Evolutionary conservation across 1,140 invertebrate species (phyloP).

Genomic region (Apis laboriosa): DNA sequence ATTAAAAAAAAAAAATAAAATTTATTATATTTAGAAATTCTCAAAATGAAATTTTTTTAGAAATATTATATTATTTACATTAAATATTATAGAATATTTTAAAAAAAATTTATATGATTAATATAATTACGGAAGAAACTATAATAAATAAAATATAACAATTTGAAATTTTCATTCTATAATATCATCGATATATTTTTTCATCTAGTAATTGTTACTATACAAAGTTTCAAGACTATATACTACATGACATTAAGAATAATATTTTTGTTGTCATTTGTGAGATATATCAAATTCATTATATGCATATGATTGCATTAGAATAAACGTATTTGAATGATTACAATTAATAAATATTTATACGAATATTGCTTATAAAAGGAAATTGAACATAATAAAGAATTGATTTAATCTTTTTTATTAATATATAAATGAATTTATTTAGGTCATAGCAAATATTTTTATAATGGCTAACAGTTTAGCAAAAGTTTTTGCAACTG

Average conservation of each 20-base stretch:
- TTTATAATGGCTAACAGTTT: constrained; percentile 72
- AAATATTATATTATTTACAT: not conserved
- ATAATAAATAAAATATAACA: not conserved
- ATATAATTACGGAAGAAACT: not conserved
- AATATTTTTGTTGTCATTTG: not conserved
- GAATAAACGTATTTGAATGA: not conserved
- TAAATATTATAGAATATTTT: not conserved
- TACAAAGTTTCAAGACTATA: not conserved
- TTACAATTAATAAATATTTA: not conserved
- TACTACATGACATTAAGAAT: not conserved
- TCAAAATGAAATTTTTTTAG: not conserved
- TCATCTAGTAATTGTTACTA: not conserved
- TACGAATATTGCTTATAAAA: not conserved
- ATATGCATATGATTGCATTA: not conserved
- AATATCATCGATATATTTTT: not conserved
- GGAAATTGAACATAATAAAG: not conserved
- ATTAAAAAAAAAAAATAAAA: not conserved
- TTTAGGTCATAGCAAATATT: constrained; percentile 2
- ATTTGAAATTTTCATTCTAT: not conserved
- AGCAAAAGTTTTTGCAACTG: constrained; percentile 70
- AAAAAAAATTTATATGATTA: not conserved
- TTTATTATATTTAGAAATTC: not conserved
- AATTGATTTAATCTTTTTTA: not conserved
- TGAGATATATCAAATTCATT: not conserved
- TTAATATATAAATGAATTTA: not conserved